Percentiles rank a stretch among this genome's conserved stretches.
phyloP scores from a whole-genome alignment of 2,113 vertebrate genomes.

The Centropus unirufus region DNA sequence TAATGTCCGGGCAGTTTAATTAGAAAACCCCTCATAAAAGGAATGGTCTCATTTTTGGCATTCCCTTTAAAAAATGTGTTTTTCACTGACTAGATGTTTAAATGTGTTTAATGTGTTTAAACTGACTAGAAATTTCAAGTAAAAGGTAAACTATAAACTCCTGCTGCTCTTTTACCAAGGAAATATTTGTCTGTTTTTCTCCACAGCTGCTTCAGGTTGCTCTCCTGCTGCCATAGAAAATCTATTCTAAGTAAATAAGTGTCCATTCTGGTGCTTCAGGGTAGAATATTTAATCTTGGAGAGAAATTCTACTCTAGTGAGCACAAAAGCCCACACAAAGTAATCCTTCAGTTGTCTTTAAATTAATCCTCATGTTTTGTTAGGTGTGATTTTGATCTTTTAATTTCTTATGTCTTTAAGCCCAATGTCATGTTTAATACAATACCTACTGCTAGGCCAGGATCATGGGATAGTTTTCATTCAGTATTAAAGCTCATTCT shows the following conservation, averaged over 20 bases:
- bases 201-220: not conserved
- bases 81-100: no score
- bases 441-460: not conserved
- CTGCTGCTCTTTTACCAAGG: not conserved
- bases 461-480: not conserved
- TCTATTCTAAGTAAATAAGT: not conserved
- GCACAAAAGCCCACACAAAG: not conserved
- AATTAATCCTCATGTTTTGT: not conserved
- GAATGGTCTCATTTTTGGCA: not conserved
- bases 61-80: not conserved
- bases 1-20: not conserved
- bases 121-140: not conserved
- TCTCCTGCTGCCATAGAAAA: not conserved
- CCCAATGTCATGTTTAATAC: not conserved
- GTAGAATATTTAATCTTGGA: not conserved
- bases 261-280: not conserved
- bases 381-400: not conserved
- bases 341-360: not conserved
- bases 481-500: not conserved
- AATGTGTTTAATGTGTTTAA: no score
- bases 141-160: not conserved
- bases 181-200: not conserved
- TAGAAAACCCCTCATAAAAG: not conserved
- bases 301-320: not conserved
- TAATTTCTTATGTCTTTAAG: not conserved